phyloP scores from a whole-genome alignment of 1,140 invertebrate genomes.

The Asbolus verrucosus region DNA sequence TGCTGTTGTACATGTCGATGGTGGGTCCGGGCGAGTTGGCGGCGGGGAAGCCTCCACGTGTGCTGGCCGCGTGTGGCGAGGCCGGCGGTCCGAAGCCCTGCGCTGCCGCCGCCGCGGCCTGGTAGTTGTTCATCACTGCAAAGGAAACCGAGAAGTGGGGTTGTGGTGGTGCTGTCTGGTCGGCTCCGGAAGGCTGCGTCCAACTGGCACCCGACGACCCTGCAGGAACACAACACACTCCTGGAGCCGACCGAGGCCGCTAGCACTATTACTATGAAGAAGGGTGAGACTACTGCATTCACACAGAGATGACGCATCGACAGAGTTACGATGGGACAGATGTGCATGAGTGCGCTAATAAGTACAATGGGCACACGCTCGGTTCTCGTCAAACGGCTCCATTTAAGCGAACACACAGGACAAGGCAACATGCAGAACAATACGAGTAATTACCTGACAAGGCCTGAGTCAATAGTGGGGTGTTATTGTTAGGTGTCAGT shows the following conservation, averaged over 20 bases:
- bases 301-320: too few species aligned
- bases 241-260: constrained; percentile 60
- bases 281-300: background rate
- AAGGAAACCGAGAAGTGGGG: constrained; percentile 63
- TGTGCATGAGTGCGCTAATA: constrained; percentile 1
- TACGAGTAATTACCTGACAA: constrained; percentile 82
- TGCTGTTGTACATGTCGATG: constrained; percentile 90
- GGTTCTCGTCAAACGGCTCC: constrained; percentile 27
- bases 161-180: constrained; percentile 56
- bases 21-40: constrained; percentile 88
- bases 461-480: constrained; percentile 91
- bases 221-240: constrained; percentile 56
- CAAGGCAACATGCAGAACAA: constrained; percentile 49
- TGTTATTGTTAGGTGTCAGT: constrained; percentile 94
- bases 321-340: too few species aligned
- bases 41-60: constrained; percentile 83
- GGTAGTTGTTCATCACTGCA: constrained; percentile 96
- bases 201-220: constrained; percentile 59
- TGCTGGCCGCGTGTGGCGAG: constrained; percentile 72
- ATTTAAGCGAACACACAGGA: constrained; percentile 25
- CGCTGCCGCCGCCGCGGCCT: constrained; percentile 80
- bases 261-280: constrained; percentile 13
- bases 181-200: constrained; percentile 59
- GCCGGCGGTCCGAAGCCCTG: constrained; percentile 78
- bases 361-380: constrained; percentile 37